Conservation (phyloP, 2,797 vertebrate species). For the Ctenochaetus hawaiiensis region DNA sequence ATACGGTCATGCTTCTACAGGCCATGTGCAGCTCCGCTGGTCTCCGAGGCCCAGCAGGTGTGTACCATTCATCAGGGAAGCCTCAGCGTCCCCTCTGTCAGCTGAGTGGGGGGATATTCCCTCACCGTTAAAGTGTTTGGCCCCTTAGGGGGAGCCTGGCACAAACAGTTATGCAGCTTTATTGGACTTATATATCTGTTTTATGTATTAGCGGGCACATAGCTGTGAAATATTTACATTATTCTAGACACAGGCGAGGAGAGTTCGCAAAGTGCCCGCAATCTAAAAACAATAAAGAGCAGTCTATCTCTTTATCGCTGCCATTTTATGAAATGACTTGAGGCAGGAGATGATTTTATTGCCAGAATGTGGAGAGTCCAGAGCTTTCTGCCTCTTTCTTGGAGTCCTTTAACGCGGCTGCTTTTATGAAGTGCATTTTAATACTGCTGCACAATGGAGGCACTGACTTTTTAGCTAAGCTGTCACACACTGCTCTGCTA, state of each 20-base stretch:
- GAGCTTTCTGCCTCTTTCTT: slow-evolving; percentile 80
- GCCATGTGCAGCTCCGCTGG: slow-evolving; percentile 23
- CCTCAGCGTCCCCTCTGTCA: slow-evolving; percentile 69
- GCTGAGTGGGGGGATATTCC: slow-evolving; percentile 75
- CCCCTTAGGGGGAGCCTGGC: slow-evolving; percentile 77
- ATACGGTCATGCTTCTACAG: slow-evolving; percentile 17
- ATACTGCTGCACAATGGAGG: slow-evolving; percentile 72
- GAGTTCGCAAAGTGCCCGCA: slow-evolving; percentile 85
- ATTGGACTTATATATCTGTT: slow-evolving; percentile 89
- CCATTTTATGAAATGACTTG: slow-evolving; percentile 88
- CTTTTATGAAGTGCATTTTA: slow-evolving; percentile 87
- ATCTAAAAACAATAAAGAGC: slow-evolving; percentile 90
- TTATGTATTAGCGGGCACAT: slow-evolving; percentile 85
- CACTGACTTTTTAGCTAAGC: slow-evolving; percentile 67
- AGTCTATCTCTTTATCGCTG: slow-evolving; percentile 88
- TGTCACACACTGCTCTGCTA: slow-evolving; percentile 56
- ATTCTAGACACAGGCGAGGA: slow-evolving; percentile 83
- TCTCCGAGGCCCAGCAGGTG: slow-evolving; percentile 59
- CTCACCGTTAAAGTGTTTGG: slow-evolving; percentile 77
- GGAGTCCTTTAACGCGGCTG: slow-evolving; percentile 78
- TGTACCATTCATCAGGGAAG: slow-evolving; percentile 72
- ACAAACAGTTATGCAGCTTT: slow-evolving; percentile 85
- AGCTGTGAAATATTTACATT: slow-evolving; percentile 89
- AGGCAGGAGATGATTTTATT: slow-evolving; percentile 89
- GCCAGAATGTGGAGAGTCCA: slow-evolving; percentile 79